Evolutionary conservation across 2,888 invertebrate species (phyloP).

Genomic region (Tachina fera): DNA sequence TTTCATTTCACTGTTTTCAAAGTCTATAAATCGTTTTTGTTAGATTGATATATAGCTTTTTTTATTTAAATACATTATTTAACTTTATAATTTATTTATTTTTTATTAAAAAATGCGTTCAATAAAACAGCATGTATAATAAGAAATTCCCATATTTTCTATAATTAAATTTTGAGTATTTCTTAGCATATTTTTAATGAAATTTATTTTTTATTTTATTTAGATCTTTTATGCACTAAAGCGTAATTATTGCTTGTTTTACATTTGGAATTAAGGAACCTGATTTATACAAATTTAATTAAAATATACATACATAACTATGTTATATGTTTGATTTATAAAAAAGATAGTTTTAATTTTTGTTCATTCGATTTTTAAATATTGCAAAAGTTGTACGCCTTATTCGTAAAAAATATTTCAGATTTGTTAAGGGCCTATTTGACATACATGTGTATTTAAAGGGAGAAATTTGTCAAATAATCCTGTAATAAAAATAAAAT

Average conservation of each 20-base stretch:
- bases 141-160: constrained; percentile 29
- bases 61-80: constrained; percentile 19
- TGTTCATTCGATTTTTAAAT: constrained; percentile 26
- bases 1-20: constrained; percentile 12
- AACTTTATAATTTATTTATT: constrained; percentile 19
- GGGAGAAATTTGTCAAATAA: too few relatives aligned
- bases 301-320: constrained; percentile 16
- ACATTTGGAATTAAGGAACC: constrained; percentile 76
- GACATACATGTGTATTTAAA: too few relatives aligned
- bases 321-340: constrained; percentile 17
- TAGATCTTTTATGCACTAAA: constrained; percentile 58
- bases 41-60: neutral
- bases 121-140: constrained; percentile 68
- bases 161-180: constrained; percentile 1
- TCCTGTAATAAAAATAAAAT: too few relatives aligned
- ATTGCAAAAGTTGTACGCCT: constrained; percentile 37
- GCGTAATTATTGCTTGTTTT: constrained; percentile 77
- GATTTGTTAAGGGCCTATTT: too few relatives aligned
- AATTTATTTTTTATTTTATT: constrained; percentile 40
- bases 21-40: constrained; percentile 1
- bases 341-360: constrained; percentile 22
- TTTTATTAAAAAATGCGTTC: constrained; percentile 64
- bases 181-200: constrained; percentile 23
- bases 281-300: constrained; percentile 63
- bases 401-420: too few relatives aligned